Evolutionary conservation across 2,797 vertebrate species (phyloP).

Genomic region (Brachyalestes nurse): DNA sequence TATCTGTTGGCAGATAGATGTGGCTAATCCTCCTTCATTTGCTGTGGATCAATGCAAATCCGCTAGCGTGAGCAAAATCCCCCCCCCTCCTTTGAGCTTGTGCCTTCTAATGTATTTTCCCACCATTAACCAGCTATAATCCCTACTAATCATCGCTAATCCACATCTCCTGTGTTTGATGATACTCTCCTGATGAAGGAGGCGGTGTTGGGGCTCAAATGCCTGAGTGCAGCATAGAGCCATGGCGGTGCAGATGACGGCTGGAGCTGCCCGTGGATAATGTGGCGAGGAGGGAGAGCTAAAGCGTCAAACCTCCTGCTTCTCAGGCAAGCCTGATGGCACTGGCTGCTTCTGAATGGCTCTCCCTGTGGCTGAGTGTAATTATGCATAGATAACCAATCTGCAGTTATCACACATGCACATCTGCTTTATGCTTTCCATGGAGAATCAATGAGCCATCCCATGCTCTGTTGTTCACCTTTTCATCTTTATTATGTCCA

Average conservation of each 20-base stretch:
- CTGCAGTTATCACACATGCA: slow-evolving; percentile 41
- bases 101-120: slow-evolving; percentile 86
- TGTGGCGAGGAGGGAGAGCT: slow-evolving; percentile 14
- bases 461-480: slow-evolving; percentile 36
- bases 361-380: slow-evolving; percentile 33
- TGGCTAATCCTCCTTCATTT: slow-evolving; percentile 88
- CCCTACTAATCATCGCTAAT: slow-evolving; percentile 87
- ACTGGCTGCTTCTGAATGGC: not conserved
- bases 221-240: slow-evolving; percentile 44
- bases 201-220: slow-evolving; percentile 58
- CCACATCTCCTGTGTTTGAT: slow-evolving; percentile 83
- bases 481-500: slow-evolving; percentile 39
- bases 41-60: slow-evolving; percentile 88
- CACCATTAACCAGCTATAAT: slow-evolving; percentile 87
- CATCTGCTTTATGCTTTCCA: slow-evolving; percentile 44
- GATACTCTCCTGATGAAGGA: slow-evolving; percentile 78
- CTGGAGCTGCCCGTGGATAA: slow-evolving; percentile 15
- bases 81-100: slow-evolving; percentile 65
- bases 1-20: slow-evolving; percentile 86
- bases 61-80: slow-evolving; percentile 77
- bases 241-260: slow-evolving; percentile 14
- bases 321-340: slow-evolving; percentile 24
- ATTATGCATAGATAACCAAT: slow-evolving; percentile 44
- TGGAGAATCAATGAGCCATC: slow-evolving; percentile 42
- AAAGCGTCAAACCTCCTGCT: slow-evolving; percentile 18